phyloP scores from a whole-genome alignment of 2,888 invertebrate species.

The Ceramica pisi region DNA sequence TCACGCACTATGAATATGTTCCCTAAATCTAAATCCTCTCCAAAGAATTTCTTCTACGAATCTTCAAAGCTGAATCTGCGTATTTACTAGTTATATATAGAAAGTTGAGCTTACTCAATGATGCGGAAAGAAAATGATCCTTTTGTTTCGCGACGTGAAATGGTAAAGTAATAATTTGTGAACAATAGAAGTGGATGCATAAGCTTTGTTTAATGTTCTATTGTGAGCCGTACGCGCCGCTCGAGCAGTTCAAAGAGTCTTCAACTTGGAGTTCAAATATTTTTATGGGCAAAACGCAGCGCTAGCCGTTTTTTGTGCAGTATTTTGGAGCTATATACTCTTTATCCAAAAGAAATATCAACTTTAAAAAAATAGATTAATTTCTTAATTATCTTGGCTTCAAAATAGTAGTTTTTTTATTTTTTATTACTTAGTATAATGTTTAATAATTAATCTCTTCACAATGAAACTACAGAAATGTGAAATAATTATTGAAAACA shows the following conservation, averaged over 20 bases:
- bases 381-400: too few species aligned
- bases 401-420: too few species aligned
- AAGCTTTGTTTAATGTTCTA: slow-evolving; percentile 18
- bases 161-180: slow-evolving; percentile 25
- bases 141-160: slow-evolving; percentile 23
- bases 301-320: too few species aligned
- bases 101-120: slow-evolving; percentile 17
- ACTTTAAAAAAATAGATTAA: too few species aligned
- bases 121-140: neutral
- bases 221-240: slow-evolving; percentile 11
- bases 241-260: slow-evolving; percentile 23
- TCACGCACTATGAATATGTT: too few species aligned
- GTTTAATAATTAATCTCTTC: too few species aligned
- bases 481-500: too few species aligned
- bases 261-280: neutral
- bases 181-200: slow-evolving; percentile 38
- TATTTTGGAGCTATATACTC: too few species aligned
- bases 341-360: too few species aligned
- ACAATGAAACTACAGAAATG: too few species aligned
- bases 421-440: too few species aligned
- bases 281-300: too few species aligned
- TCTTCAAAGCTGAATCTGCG: neutral
- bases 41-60: neutral
- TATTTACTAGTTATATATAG: neutral
- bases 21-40: neutral